Base-by-base conservation (phyloP, 2,888 invertebrate genomes). In the Conops quadrifasciatus region DNA sequence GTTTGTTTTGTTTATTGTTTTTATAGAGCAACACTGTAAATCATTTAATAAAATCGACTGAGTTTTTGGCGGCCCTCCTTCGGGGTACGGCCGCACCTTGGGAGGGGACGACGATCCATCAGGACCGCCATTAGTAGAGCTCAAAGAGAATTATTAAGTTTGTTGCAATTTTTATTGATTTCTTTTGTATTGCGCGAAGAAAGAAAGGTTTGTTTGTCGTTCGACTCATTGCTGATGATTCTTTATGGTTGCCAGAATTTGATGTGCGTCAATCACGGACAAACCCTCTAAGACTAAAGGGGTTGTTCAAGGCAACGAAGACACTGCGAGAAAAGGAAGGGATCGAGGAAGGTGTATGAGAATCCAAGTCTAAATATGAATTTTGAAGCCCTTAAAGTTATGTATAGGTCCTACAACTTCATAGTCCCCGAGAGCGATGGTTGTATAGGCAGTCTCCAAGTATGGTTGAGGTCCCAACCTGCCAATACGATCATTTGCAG, bases 111-210 rank as follows among this genome's bases (percentile, higher is more conserved):
- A 15, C 36, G 36, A 36, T 36, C 36, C 36, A 19, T 16, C 28
- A 2, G 4, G 11, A 58, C 58, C 28, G 58, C 58, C 58, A 58
- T 58, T 58, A 28, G 58, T 21, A 9, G 13, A 13, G 51, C 65
- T n/a, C 36, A 21, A 21, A 30, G 30, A 59, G 45, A 66, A 68
- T 60, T 60, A 76, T 76, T 76, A 73, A 77, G 77, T 75, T 75
- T 76, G 76, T 77, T 73, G 75, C 77, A 73, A 75, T 73, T 77
- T 77, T 77, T 76, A 77, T 76, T 75, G 71, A 73, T 70, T 72
- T 72, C 59, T 67, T 66, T 56, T 65, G 66, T 53, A 36, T 72
- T 72, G 65, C 63, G 59, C 21, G 1, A 62, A 21, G 3, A 30
- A 51, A 21, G 3, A 30, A 51, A 65, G 51, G 51, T 53, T 65